A percentile compares a stretch with the other conserved stretches of the same genome.
These are phyloP conservation scores for Melangyna quadrimaculata DNA, from an alignment of 2,888 invertebrate species.

Conservation along the genomic window DNA sequence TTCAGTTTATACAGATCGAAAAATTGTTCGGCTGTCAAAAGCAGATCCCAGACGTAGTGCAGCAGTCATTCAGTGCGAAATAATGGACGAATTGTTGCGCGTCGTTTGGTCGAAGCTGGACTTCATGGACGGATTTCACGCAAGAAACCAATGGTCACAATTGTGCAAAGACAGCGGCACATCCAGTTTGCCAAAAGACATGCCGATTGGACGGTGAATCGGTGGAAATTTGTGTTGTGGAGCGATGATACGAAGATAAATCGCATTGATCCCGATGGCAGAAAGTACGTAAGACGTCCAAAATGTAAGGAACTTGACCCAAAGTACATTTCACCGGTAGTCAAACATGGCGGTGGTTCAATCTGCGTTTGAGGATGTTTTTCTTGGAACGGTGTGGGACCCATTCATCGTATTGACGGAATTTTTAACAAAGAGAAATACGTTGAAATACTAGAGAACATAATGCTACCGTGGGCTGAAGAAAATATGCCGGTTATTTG, in stretches of 20 bases:
- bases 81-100: background rate
- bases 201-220: background rate
- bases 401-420: background rate
- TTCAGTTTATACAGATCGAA: background rate
- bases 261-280: background rate
- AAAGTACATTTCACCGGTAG: too few species aligned
- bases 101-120: background rate
- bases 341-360: background rate
- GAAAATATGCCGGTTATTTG: background rate
- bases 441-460: background rate
- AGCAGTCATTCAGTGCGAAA: background rate
- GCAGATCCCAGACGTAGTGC: background rate
- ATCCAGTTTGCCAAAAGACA: background rate
- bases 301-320: background rate
- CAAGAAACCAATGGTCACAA: background rate
- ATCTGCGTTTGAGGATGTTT: background rate
- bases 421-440: background rate
- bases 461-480: background rate
- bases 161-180: too few species aligned
- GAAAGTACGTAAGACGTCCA: background rate
- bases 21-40: background rate
- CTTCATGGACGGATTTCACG: background rate
- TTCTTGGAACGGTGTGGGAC: background rate
- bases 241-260: background rate
- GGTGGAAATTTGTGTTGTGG: background rate